Evolutionary conservation across 2,113 vertebrate species (phyloP).

Genomic region (Erpornis zantholeuca): DNA sequence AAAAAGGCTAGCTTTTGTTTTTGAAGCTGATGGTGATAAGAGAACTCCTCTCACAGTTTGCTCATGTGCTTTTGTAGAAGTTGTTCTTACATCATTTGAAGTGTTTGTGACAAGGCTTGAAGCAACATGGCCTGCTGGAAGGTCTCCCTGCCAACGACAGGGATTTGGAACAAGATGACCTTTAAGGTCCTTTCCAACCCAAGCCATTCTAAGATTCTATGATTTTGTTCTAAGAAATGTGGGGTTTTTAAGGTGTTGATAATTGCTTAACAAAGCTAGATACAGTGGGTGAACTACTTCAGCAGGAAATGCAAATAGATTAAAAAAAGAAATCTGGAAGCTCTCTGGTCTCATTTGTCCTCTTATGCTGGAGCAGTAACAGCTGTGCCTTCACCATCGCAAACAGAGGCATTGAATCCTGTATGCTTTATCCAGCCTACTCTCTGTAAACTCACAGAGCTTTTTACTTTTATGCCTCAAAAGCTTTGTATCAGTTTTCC

Average conservation of each 20-base stretch:
- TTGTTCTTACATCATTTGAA: neutral
- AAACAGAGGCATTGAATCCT: neutral
- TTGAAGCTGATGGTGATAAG: neutral
- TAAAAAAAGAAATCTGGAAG: neutral
- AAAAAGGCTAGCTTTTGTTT: neutral
- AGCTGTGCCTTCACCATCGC: accelerated
- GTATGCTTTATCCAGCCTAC: neutral
- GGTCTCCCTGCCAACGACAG: neutral
- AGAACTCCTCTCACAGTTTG: neutral
- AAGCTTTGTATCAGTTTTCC: neutral
- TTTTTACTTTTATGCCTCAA: neutral
- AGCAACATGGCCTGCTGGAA: neutral
- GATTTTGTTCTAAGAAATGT: accelerated
- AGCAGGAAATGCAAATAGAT: neutral
- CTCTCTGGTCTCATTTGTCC: accelerated
- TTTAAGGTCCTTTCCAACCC: neutral
- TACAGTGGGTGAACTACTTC: neutral
- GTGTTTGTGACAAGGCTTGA: neutral
- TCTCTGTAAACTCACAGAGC: neutral
- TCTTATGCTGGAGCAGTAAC: neutral
- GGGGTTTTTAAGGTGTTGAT: accelerated
- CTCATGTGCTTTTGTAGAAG: accelerated
- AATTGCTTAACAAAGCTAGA: neutral
- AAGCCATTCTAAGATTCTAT: neutral
- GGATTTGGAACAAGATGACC: neutral